Evolutionary conservation across 2,888 invertebrate genomes (phyloP).

Genomic region (Pterobdella sp.): DNA sequence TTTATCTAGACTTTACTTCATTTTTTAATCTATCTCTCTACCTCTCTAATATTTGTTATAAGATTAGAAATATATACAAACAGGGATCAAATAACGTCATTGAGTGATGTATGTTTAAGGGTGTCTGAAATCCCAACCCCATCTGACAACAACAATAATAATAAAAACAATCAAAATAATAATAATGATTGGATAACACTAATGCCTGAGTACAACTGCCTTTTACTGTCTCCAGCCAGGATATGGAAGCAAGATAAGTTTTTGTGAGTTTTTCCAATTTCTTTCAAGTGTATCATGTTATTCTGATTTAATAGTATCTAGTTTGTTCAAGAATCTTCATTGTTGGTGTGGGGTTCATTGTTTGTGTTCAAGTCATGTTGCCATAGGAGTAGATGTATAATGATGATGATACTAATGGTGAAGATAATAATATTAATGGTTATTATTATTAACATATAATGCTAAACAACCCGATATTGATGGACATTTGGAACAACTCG

Average conservation of each 20-base stretch:
- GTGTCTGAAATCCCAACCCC: constrained; percentile 52
- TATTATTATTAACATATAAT: not conserved
- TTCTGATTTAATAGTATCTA: too few relatives aligned
- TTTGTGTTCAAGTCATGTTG: too few relatives aligned
- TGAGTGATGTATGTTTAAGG: constrained; percentile 75
- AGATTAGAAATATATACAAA: too few relatives aligned
- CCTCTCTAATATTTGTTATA: not conserved
- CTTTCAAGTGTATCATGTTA: not conserved
- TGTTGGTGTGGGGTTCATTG: too few relatives aligned
- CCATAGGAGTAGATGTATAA: too few relatives aligned
- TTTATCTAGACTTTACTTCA: not conserved
- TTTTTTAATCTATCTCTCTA: constrained; percentile 16
- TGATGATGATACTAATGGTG: not conserved
- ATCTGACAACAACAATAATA: not conserved
- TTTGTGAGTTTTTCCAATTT: constrained; percentile 17
- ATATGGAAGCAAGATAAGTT: constrained; percentile 62
- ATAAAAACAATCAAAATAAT: not conserved
- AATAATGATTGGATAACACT: constrained; percentile 44
- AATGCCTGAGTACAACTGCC: constrained; percentile 82
- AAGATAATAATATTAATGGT: not conserved
- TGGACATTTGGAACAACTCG: too few relatives aligned
- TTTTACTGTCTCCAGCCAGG: constrained; percentile 83
- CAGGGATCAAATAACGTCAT: constrained; percentile 44
- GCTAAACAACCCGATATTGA: not conserved
- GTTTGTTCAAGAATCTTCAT: too few relatives aligned